Base-by-base conservation (phyloP, 2,888 invertebrate species). In the Stenchaetothrips biformis region DNA sequence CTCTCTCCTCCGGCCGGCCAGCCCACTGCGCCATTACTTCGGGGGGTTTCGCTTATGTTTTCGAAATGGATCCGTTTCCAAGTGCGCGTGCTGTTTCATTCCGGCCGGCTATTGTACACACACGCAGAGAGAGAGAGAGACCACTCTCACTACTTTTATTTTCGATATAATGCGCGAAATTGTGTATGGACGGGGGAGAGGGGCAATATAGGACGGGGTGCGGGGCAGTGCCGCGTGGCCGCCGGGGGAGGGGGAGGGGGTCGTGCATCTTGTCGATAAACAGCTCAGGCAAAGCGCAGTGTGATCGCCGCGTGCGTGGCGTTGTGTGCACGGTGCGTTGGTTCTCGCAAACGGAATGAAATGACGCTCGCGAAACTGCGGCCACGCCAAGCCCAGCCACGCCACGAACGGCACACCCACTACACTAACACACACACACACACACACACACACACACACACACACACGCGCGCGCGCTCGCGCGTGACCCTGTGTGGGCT, bases 121-220 rank as follows among this genome's bases (percentile, higher is more conserved):
- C 37, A 37, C 37, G 4, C 37, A 37, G 2, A 37, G 3, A 53
- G 13, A 11, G 13, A 53, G 13, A 53, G 16, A 0, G 4, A 53
- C 53, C 37, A 37, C 37, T 37, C 67, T 21, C 53, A 25, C n/a
- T 25, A 74, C 67, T 74, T 74, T 74, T 21, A 74, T 74, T 74
- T 25, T 74, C 67, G 67, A 74, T 74, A 74, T 74, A 74, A 25
- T 74, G 25, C 67, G 21, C 67, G 25, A 74, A 74, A 74, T 74
- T 74, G 67, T 74, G 67, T 74, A 74, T 37, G 37, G 37, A 4
- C 37, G 37, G 37, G 37, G 37, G 37, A 37, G 37, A 37, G 37
- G 37, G 37, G 37, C 37, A 37, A 37, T 37, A 37, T 37, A 37
- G 37, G 37, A 37, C 37, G 37, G 37, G 2, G 37, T 37, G 37